Evolutionary conservation across 2,888 invertebrate species (phyloP), one percentile per base, ranked within the genome.

Genomic region (Kryphioiulus occultus): DNA sequence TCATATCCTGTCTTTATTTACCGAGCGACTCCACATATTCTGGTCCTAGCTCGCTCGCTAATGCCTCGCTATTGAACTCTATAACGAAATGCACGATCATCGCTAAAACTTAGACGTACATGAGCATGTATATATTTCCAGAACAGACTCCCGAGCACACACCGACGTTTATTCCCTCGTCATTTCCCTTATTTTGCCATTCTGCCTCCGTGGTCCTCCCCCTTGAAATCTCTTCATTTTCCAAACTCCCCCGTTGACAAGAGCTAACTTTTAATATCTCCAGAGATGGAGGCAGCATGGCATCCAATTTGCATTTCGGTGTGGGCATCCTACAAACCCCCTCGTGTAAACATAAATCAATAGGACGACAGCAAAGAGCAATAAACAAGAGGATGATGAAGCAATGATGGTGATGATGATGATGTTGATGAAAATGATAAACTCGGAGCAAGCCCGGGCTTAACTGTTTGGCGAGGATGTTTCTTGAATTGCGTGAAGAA

Each of bases 1-100:
- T 85, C 85, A 85, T 85, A 85, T 85, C 85, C 85, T 85, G 85
- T 85, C 44, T 85, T 85, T 85, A 85, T 85, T 85, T 85, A 53
- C 85, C 47, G 44, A 85, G 85, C 85, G 42, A 47, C 47, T 85
- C 26, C 85, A 26, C 12, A 47, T n/a, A 39, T 42, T 68, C 85
- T 30, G 32, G 39, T 4, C 85, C n/a, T 3, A n/a, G n/a, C 85
- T 53, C 39, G n/a, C 44, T 47, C 39, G 42, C 85, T 30, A 85
- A 85, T 44, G 19, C 68, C 68, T 22, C 68, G 68, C 68, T 68
- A 68, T 68, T 68, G 68, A 68, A 68, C 68, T 59, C 68, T 12
- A 68, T 26, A 26, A 26, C 68, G 9, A 68, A 68, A 68, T 68
- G 68, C 68, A 68, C n/a, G 68, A 26, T 68, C 68, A 68, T 68